Conservation (phyloP, 1,140 invertebrate genomes). For the Calosoma granatense region DNA sequence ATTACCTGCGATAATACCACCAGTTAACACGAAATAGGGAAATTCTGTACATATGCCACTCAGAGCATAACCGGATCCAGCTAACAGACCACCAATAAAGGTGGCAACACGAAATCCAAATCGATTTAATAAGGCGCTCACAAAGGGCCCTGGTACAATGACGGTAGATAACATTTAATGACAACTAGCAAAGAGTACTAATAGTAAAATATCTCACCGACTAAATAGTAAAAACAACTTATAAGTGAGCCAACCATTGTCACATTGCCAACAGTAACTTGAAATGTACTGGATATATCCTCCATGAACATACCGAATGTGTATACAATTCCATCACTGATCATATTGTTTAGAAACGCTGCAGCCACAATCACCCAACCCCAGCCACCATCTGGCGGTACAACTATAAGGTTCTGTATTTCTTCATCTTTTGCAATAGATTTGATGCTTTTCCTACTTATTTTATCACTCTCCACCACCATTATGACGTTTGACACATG, state of each 20-base stretch:
- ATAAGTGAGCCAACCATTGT: constrained; percentile 54
- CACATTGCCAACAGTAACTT: constrained; percentile 41
- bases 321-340: constrained; percentile 72
- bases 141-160: constrained; percentile 58
- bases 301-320: constrained; percentile 54
- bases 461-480: too few relatives aligned
- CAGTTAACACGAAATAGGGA: too few relatives aligned
- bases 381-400: constrained; percentile 65
- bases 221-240: constrained; percentile 58
- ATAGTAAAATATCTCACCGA: constrained; percentile 39
- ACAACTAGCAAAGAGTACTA: neutral
- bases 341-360: constrained; percentile 57
- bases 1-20: too few relatives aligned
- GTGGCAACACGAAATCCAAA: constrained; percentile 63
- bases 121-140: constrained; percentile 58
- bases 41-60: too few relatives aligned
- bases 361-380: constrained; percentile 58
- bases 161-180: neutral
- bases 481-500: too few relatives aligned
- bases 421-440: neutral
- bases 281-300: constrained; percentile 44
- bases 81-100: constrained; percentile 46
- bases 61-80: neutral
- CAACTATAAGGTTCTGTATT: constrained; percentile 28
- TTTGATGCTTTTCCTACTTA: neutral